Conservation (phyloP, 2,888 invertebrate species). For the Nebria brevicollis region DNA sequence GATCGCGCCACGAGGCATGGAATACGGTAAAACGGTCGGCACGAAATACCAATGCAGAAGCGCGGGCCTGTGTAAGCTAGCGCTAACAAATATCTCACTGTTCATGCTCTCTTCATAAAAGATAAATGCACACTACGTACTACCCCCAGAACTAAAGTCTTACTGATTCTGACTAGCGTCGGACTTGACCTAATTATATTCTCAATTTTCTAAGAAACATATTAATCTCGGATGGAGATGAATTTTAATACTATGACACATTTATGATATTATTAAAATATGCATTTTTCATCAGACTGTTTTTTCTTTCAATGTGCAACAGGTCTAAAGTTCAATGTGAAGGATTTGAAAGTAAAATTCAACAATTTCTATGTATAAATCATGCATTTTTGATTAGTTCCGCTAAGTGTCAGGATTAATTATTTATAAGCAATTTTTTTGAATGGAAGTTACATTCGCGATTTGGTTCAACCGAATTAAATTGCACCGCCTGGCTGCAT, state of each 20-base stretch:
- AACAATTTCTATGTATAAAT: not conserved
- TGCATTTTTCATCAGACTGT: not conserved
- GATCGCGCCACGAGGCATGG: constrained; percentile 14
- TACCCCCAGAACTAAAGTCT: not conserved
- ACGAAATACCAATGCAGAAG: not conserved
- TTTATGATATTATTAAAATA: not conserved
- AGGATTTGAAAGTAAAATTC: not conserved
- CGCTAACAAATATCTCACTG: not conserved
- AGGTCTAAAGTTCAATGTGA: not conserved
- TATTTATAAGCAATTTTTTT: not conserved
- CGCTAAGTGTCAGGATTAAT: not conserved
- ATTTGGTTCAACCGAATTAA: too few relatives aligned
- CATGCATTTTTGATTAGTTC: not conserved
- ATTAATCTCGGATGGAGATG: not conserved
- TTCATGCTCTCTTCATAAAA: not conserved
- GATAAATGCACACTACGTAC: not conserved
- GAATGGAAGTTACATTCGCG: not conserved
- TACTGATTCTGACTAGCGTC: not conserved
- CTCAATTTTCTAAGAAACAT: not conserved
- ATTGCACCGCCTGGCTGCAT: too few relatives aligned
- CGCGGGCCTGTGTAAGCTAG: not conserved
- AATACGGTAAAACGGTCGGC: not conserved
- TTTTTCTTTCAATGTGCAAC: not conserved
- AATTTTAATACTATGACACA: not conserved
- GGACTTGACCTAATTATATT: not conserved